phyloP scores from a whole-genome alignment of 2,888 invertebrate species.

The Lithophane socia region DNA sequence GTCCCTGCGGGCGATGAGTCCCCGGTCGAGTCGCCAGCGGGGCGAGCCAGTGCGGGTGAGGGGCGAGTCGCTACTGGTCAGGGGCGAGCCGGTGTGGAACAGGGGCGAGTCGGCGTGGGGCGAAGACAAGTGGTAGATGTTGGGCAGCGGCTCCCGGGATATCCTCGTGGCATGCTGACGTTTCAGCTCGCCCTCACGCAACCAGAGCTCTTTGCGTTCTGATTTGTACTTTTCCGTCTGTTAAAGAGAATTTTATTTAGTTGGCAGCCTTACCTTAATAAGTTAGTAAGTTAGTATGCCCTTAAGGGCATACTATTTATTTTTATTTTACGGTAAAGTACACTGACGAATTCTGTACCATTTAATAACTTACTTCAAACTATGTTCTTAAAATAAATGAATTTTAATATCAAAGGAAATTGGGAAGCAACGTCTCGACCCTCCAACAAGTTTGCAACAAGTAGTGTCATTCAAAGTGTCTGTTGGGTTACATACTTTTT shows the following conservation, averaged over 20 bases:
- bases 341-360: neutral
- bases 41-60: slow-evolving; percentile 5
- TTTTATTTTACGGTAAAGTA: too few relatives aligned
- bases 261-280: neutral
- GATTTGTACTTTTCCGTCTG: slow-evolving; percentile 69
- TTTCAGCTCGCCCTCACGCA: slow-evolving; percentile 73
- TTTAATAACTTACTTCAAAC: neutral
- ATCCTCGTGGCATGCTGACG: slow-evolving; percentile 73
- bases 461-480: too few relatives aligned
- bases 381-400: neutral
- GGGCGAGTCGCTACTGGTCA: slow-evolving; percentile 27
- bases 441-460: too few relatives aligned
- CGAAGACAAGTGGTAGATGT: slow-evolving; percentile 72
- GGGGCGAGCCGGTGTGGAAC: slow-evolving; percentile 10
- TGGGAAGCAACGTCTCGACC: too few relatives aligned
- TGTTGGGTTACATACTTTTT: too few relatives aligned
- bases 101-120: neutral
- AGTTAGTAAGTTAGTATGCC: too few relatives aligned
- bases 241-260: neutral
- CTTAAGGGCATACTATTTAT: too few relatives aligned
- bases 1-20: slow-evolving; percentile 63
- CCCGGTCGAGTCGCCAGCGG: slow-evolving; percentile 58
- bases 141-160: slow-evolving; percentile 71
- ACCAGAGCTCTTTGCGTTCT: slow-evolving; percentile 68
- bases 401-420: neutral